Conservation (phyloP, 2,888 invertebrate genomes). For the Syrista parreyssii region DNA sequence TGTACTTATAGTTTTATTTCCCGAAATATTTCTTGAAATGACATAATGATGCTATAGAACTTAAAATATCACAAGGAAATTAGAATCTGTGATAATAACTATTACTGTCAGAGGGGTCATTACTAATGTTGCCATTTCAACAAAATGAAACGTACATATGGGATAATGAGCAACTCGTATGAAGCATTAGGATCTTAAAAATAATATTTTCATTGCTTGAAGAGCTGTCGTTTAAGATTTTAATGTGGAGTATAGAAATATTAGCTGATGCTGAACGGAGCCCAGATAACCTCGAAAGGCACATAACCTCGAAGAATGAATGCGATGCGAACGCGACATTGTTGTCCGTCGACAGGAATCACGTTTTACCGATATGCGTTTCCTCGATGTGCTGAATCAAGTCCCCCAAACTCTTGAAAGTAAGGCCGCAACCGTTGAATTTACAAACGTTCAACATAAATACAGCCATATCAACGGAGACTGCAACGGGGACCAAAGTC, state of each 20-base stretch:
- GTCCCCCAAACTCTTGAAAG: conserved; percentile 83
- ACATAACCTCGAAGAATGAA: conserved; percentile 32
- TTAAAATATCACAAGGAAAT: neutral
- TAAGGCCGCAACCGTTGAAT: conserved; percentile 87
- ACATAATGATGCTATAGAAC: neutral
- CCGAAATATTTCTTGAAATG: neutral
- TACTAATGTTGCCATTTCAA: neutral
- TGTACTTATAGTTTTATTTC: neutral
- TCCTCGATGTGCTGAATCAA: conserved; percentile 90
- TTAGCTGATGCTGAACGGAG: conserved; percentile 14
- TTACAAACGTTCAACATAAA: conserved; percentile 91
- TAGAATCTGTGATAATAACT: neutral
- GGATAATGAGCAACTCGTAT: neutral
- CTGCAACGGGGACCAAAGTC: neutral
- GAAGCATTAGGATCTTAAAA: neutral
- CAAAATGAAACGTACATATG: neutral
- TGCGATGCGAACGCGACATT: neutral
- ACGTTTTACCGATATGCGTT: conserved; percentile 81
- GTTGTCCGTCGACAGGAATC: conserved; percentile 10
- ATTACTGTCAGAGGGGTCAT: neutral
- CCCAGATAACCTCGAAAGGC: conserved; percentile 43
- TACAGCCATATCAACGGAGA: conserved; percentile 78
- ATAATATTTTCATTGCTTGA: neutral
- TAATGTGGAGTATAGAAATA: neutral
- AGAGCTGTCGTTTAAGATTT: neutral